These are phyloP conservation scores for Campoplex capitator DNA, from an alignment of 2,888 invertebrate genomes.

Conservation along the genomic window DNA sequence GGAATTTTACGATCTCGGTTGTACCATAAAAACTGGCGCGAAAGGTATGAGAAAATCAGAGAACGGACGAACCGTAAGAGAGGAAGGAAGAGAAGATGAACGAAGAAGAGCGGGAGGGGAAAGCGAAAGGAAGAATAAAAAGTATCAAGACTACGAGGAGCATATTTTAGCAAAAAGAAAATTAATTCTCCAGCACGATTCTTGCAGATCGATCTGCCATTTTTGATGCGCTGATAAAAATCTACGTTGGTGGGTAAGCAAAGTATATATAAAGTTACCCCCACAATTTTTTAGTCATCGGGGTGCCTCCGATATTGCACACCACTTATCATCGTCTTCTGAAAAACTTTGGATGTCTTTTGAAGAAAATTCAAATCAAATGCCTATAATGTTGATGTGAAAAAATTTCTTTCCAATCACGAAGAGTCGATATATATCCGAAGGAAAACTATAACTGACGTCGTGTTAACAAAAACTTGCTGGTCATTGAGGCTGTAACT, in stretches of 20 bases:
- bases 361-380: not conserved
- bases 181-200: conserved; percentile 70
- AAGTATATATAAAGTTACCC: conserved; percentile 30
- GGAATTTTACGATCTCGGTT: conserved; percentile 68
- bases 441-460: not conserved
- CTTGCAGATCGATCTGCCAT: conserved; percentile 61
- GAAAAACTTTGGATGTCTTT: conserved; percentile 10
- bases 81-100: conserved; percentile 1
- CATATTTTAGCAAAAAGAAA: conserved; percentile 64
- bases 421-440: too few species aligned
- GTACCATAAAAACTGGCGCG: conserved; percentile 67
- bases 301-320: not conserved
- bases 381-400: not conserved
- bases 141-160: conserved; percentile 31
- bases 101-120: not conserved
- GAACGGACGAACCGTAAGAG: conserved; percentile 20
- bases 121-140: not conserved
- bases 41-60: conserved; percentile 46
- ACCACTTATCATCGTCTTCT: conserved; percentile 50
- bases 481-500: not conserved
- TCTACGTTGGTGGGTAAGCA: conserved; percentile 40
- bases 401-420: too few species aligned
- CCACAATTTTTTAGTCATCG: not conserved
- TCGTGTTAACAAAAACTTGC: conserved; percentile 22
- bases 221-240: conserved; percentile 28